phyloP scores from a whole-genome alignment of 1,140 invertebrate genomes.

The Aphis gossypii region DNA sequence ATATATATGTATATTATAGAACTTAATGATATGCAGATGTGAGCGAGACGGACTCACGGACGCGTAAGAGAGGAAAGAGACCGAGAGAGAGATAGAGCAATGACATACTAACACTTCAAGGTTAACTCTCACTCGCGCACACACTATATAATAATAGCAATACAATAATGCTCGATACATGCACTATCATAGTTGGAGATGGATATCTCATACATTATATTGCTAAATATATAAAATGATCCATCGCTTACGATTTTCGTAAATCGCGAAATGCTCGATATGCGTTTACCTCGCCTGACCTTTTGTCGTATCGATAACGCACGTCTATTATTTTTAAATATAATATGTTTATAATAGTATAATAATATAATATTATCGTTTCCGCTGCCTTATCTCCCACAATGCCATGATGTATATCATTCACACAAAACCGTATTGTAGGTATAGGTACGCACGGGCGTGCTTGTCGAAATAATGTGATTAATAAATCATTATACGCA shows the following conservation, averaged over 20 bases:
- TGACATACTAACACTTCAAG: slow-evolving; percentile 51
- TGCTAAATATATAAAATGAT: not conserved
- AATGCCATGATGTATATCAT: not conserved
- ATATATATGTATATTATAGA: not conserved
- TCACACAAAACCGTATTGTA: not conserved
- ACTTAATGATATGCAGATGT: not conserved
- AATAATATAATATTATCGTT: not conserved
- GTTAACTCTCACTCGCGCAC: slow-evolving; percentile 53
- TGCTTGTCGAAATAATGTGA: not conserved
- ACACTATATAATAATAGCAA: not conserved
- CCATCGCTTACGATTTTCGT: not conserved
- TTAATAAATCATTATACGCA: not conserved
- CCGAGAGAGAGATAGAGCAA: slow-evolving; percentile 51
- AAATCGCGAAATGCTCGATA: not conserved
- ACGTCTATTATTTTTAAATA: not conserved
- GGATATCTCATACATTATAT: not conserved
- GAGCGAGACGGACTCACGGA: not conserved
- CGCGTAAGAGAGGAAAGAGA: not conserved
- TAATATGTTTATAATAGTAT: not conserved
- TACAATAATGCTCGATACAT: not conserved
- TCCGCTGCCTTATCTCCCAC: not conserved
- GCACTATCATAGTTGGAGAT: not conserved
- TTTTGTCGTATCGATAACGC: not conserved
- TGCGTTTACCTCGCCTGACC: not conserved
- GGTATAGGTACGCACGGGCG: not conserved